Evolutionary conservation across 2,113 vertebrate genomes (phyloP).

Genomic region (Scophthalmus maximus): DNA sequence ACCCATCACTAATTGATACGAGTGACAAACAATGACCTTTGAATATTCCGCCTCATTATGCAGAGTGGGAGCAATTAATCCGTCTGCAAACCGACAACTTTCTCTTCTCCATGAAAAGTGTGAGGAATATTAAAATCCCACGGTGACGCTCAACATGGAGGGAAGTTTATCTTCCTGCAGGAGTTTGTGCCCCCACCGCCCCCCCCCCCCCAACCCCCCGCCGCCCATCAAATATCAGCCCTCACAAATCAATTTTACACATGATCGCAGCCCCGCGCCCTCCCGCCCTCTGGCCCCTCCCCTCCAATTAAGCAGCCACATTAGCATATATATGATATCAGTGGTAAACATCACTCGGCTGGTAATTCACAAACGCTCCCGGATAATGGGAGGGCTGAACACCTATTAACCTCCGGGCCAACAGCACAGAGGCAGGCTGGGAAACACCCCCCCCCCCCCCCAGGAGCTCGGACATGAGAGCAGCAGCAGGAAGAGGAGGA

Average conservation of each 20-base stretch:
- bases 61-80: conserved; percentile 2
- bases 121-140: background rate
- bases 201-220: conserved; percentile 68
- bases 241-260: conserved; percentile 99
- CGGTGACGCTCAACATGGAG: background rate
- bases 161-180: background rate
- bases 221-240: conserved; percentile 93
- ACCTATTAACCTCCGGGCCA: conserved; percentile 93
- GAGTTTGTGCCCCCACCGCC: background rate
- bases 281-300: conserved; percentile 92
- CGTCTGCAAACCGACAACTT: conserved; percentile 1
- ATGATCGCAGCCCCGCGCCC: conserved; percentile 92
- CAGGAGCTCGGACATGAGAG: conserved; percentile 1
- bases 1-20: too few species aligned
- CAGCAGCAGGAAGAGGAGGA: conserved; percentile 6
- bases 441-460: conserved; percentile 90
- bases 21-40: conserved; percentile 76
- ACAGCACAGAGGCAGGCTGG: conserved; percentile 91
- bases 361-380: conserved; percentile 91
- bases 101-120: background rate
- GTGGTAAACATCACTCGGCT: conserved; percentile 96
- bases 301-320: conserved; percentile 95
- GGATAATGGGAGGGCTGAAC: conserved; percentile 97
- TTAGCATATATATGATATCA: conserved; percentile 99
- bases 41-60: conserved; percentile 59